Conservation (phyloP, 2,888 invertebrate species). For the Micropterix aruncella region DNA sequence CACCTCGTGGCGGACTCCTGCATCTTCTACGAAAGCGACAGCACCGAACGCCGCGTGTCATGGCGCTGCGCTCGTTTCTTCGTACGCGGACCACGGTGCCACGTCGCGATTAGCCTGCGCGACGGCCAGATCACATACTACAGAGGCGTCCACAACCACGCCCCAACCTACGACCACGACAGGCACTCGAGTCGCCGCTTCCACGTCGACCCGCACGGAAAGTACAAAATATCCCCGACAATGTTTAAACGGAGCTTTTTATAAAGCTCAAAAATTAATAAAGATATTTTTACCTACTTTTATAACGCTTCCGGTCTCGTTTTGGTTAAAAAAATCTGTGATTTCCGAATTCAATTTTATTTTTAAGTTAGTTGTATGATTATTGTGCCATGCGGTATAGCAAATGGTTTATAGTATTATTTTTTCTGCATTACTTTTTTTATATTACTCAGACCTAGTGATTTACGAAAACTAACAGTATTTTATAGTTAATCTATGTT, state of each 20-base stretch:
- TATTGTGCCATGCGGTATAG: too few species aligned
- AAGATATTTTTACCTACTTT: too few species aligned
- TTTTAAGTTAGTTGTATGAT: too few species aligned
- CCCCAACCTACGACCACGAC: not conserved
- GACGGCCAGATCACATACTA: constrained; percentile 13
- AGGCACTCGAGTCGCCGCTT: constrained; percentile 10
- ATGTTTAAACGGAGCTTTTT: not conserved
- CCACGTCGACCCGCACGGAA: not conserved
- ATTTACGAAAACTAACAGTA: too few species aligned
- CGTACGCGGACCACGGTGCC: constrained; percentile 13
- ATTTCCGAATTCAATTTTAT: too few species aligned
- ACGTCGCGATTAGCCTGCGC: constrained; percentile 15
- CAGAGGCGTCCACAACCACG: constrained; percentile 13
- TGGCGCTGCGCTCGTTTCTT: not conserved
- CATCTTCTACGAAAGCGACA: not conserved
- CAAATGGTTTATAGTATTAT: too few species aligned
- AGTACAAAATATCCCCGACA: not conserved
- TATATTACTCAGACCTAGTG: too few species aligned
- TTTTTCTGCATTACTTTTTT: too few species aligned
- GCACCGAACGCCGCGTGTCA: not conserved
- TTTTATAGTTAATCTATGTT: too few species aligned
- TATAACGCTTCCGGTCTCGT: too few species aligned
- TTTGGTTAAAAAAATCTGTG: too few species aligned
- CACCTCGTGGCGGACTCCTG: not conserved
- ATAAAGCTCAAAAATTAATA: too few species aligned